Evolutionary conservation across 2,113 vertebrate species (phyloP).

Genomic region (Diadophis punctatus): DNA sequence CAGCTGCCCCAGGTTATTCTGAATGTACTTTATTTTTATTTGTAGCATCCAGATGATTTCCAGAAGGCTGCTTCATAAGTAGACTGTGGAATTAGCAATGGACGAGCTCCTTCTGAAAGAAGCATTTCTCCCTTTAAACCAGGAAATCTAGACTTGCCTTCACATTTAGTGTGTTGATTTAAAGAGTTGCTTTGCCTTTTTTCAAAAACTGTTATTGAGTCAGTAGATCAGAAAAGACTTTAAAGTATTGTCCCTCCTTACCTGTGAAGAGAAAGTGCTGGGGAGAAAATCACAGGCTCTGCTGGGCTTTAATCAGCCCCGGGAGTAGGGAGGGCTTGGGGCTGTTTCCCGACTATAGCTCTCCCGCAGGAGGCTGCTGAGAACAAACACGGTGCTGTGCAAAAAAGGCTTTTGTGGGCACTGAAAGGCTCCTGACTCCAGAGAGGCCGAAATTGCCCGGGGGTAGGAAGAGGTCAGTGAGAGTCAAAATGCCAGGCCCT

Average conservation of each 20-base stretch:
- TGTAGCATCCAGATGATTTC: slow-evolving; percentile 62
- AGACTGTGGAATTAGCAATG: slow-evolving; percentile 68
- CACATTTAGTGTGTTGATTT: slow-evolving; percentile 68
- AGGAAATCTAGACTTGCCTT: slow-evolving; percentile 61
- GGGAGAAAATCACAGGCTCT: slow-evolving; percentile 65
- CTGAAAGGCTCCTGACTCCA: slow-evolving; percentile 62
- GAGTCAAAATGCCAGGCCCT: background rate
- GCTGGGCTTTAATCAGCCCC: slow-evolving; percentile 71
- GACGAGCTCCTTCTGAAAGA: slow-evolving; percentile 61
- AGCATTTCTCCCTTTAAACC: slow-evolving; percentile 60
- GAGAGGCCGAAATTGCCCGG: slow-evolving; percentile 59
- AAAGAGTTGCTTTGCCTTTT: slow-evolving; percentile 69
- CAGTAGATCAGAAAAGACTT: slow-evolving; percentile 74
- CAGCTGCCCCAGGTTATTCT: background rate
- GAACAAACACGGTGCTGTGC: slow-evolving; percentile 57
- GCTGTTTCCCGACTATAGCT: slow-evolving; percentile 67
- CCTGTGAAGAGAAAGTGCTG: slow-evolving; percentile 70
- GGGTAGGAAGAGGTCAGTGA: slow-evolving; percentile 57
- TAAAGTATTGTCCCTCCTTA: slow-evolving; percentile 74
- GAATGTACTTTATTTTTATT: slow-evolving; percentile 56
- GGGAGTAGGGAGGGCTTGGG: slow-evolving; percentile 68
- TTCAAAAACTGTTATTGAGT: slow-evolving; percentile 52
- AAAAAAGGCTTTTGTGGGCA: slow-evolving; percentile 58
- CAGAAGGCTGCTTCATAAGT: slow-evolving; percentile 63
- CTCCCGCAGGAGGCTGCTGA: slow-evolving; percentile 65